These are phyloP conservation scores for Gambelia wislizenii DNA, from an alignment of 2,797 vertebrate genomes.

Conservation along the genomic window DNA sequence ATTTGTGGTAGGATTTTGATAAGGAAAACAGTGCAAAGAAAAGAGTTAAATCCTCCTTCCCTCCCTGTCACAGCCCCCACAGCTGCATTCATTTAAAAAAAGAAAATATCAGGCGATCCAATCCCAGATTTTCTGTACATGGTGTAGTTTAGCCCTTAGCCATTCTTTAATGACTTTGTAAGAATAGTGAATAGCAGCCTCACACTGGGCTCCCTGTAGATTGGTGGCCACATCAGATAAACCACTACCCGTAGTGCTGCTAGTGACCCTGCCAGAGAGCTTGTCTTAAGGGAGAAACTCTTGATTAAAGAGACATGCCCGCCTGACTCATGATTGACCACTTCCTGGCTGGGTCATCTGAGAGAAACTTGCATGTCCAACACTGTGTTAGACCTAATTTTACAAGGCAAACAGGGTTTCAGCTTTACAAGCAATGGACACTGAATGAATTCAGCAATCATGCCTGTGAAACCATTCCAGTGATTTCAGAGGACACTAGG, in stretches of 20 bases:
- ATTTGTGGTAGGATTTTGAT: background rate
- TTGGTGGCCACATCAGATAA: slow-evolving; percentile 67
- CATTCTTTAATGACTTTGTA: background rate
- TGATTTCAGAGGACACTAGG: background rate
- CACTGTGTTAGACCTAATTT: slow-evolving; percentile 10
- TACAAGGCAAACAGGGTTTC: background rate
- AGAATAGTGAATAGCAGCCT: slow-evolving; percentile 48
- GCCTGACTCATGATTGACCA: slow-evolving; percentile 17
- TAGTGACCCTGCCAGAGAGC: slow-evolving; percentile 52
- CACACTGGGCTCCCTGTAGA: slow-evolving; percentile 28
- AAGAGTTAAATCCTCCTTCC: background rate
- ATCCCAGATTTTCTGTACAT: background rate
- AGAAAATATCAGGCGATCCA: background rate
- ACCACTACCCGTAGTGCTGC: background rate
- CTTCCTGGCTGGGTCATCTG: background rate
- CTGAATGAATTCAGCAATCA: background rate
- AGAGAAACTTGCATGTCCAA: slow-evolving; percentile 17
- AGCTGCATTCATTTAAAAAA: background rate
- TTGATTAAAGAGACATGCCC: slow-evolving; percentile 28
- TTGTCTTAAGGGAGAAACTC: background rate
- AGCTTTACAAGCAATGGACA: background rate
- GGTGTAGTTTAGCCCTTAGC: background rate
- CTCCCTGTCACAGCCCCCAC: slow-evolving; percentile 7
- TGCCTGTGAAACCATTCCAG: background rate
- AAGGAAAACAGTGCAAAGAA: background rate